Base-by-base conservation (phyloP, 1,140 invertebrate genomes). In the Drosophila simulans region DNA sequence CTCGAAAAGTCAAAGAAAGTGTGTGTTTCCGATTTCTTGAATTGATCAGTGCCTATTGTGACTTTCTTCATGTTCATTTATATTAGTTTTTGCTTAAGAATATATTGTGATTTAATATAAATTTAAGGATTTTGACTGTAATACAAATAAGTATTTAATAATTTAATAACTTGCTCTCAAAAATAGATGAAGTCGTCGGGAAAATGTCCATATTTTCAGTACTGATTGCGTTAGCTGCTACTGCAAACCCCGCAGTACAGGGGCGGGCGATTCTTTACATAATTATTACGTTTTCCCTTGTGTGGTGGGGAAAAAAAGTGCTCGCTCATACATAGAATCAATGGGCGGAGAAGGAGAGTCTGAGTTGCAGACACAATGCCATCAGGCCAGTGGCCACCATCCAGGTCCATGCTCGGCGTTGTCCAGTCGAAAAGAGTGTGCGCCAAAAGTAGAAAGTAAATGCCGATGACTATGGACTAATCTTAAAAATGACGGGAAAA, bases 391-490 rank as follows among this genome's bases (percentile, higher is more conserved):
- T 60, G 62, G 43, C 60, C 59, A 63, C 7, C 22, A 25, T 31
- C 31, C 8, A 31, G 58, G 35, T 27, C 22, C 27, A 43, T 10
- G 40, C 43, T 46, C 56, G 3, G 31, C 31, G 53, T 42, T 8
- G 34, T 46, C 70, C 42, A 31, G 58, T 40, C 49, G 20, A 20
- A 52, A 35, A 43, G 45, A 27, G 51, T 74, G 48, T 31, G 59
- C 65, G 45, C 69, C 70, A 71, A 80, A 86, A 77, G 68, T 83
- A 83, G 84, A 89, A 89, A 84, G 76, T 88, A 73, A 88, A 88
- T 88, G 83, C 76, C 71, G 79, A 88, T 88, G 83, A 88, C 83
- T 89, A 73, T 89, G 79, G 80, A 89, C 63, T 86, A 86, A 85
- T 86, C 83, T 79, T 55, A 70, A 68, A 88, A 83, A 88, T 86